These are phyloP conservation scores for Drosophila ogumai DNA, from an alignment of 1,140 invertebrate species.

Conservation along the genomic window DNA sequence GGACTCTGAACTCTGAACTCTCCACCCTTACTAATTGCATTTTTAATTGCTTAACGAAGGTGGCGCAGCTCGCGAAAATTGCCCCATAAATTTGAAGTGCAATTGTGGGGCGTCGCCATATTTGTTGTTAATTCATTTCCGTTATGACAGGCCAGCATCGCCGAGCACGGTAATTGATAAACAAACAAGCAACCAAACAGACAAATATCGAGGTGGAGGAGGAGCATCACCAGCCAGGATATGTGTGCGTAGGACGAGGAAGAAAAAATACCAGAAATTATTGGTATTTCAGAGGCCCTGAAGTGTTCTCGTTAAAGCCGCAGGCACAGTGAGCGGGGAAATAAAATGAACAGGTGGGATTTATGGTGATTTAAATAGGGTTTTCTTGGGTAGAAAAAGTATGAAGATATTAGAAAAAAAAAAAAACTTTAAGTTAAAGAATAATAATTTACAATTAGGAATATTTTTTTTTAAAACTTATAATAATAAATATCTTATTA, in stretches of 20 bases:
- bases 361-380: neutral
- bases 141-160: slow-evolving; percentile 68
- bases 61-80: slow-evolving; percentile 35
- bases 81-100: slow-evolving; percentile 54
- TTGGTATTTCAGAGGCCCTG: slow-evolving; percentile 24
- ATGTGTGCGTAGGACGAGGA: slow-evolving; percentile 20
- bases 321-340: slow-evolving; percentile 32
- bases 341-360: neutral
- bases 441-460: no score
- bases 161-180: slow-evolving; percentile 68
- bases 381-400: neutral
- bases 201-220: slow-evolving; percentile 24
- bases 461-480: no score
- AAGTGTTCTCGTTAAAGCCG: slow-evolving; percentile 29
- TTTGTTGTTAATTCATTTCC: slow-evolving; percentile 81
- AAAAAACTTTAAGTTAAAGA: neutral
- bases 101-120: slow-evolving; percentile 42
- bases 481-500: no score
- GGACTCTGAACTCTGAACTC: neutral
- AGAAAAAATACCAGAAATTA: slow-evolving; percentile 56
- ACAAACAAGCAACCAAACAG: slow-evolving; percentile 63
- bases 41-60: slow-evolving; percentile 64
- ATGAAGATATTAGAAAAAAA: neutral
- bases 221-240: neutral
- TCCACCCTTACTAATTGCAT: slow-evolving; percentile 61